phyloP scores from a whole-genome alignment of 53 echinoderm and acorn worm genomes.

The Paelopatides confundens region DNA sequence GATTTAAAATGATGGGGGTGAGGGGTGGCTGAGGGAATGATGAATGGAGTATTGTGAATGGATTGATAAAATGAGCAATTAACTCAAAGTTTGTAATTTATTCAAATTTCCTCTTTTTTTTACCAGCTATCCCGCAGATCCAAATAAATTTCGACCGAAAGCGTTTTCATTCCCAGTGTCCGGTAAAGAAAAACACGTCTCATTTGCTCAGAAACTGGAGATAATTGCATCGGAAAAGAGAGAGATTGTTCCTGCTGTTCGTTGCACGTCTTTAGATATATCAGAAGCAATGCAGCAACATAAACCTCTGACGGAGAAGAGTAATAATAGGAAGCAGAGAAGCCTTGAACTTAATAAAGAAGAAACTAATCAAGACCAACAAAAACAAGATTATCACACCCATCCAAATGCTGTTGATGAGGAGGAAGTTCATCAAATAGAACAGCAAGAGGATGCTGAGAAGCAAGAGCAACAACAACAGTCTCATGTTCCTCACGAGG shows the following conservation, averaged over 20 bases:
- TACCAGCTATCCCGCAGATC: neutral
- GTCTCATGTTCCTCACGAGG: neutral
- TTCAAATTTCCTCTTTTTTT: neutral
- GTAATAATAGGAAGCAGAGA: neutral
- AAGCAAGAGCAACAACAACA: neutral
- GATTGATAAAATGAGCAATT: no score
- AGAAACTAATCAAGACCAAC: neutral
- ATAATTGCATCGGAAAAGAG: neutral
- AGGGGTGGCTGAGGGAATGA: no score
- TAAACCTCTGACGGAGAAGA: neutral
- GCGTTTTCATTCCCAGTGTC: conserved; percentile 5
- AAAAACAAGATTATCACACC: neutral
- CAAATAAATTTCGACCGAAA: conserved; percentile 6
- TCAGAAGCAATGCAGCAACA: neutral
- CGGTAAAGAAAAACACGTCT: conserved; percentile 24
- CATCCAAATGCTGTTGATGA: neutral
- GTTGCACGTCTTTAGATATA: neutral
- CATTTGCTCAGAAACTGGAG: conserved; percentile 16
- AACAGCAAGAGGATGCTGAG: neutral
- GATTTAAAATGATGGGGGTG: no score
- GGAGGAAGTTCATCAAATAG: neutral
- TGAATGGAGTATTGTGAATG: no score
- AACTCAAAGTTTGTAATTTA: neutral
- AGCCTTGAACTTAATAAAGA: neutral
- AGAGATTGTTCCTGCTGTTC: neutral